Base-by-base conservation (phyloP, 2,797 vertebrate species). In the Urocyon cinereoargenteus region DNA sequence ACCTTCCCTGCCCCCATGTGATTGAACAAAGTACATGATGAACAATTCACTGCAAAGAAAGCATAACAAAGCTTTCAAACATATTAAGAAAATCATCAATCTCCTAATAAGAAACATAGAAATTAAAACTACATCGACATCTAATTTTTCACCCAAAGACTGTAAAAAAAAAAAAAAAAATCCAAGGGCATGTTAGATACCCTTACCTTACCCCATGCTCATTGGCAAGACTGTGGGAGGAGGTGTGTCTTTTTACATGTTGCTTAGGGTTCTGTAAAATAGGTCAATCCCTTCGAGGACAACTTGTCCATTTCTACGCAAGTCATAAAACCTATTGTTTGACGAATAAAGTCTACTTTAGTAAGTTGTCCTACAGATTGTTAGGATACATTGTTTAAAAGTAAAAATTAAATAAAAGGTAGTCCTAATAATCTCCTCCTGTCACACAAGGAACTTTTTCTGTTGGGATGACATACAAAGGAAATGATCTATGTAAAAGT, bases 331-430 rank as follows among this genome's bases (percentile, higher is more conserved):
- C 34, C 31, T 55, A 70, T 59, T 86, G 92, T 2, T 36, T 81
- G 34, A 84, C 14, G 62, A 85, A 55, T 86, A 95, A 31, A 79
- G 73, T 53, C 21, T 92, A 94, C 12, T 62, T 16, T 59, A 77
- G 7, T 3, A 72, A 61, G 73, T 24, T 78, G 28, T 31, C 13
- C 19, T 51, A 55, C 1, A 36, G 34, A 55, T 55, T 68, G 14
- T 14, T 81, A 95, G 85, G 26, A 13, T 21, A n/a, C 8, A 9
- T 26, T n/a, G 64, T 59, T 84, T 59, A 73, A 51, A 59, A 75
- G 28, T 12, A 81, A 95, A 89, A 86, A 81, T 3, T 79, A 78
- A 55, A 51, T 31, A 53, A 34, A 75, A 57, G 2, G 13, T 24
- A 24, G 36, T 40, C 73, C 83, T 16, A 2, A 59, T 45, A 53